These are phyloP conservation scores for Pelecanus crispus DNA, from an alignment of 2,113 vertebrate genomes.

Conservation along the genomic window DNA sequence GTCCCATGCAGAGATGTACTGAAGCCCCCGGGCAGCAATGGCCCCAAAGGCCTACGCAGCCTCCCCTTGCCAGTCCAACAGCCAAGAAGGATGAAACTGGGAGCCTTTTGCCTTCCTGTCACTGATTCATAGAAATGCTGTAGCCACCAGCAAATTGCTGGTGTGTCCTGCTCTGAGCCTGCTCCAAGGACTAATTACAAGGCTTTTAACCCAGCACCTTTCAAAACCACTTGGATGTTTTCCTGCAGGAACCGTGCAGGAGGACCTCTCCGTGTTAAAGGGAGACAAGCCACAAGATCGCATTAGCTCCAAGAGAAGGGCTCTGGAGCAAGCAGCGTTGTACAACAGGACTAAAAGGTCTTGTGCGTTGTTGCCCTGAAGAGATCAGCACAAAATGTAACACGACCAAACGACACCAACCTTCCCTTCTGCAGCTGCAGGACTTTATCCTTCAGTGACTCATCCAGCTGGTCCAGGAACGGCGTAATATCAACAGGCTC, in stretches of 20 bases:
- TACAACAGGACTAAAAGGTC: background rate
- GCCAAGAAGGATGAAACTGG: accelerated
- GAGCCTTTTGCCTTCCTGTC: background rate
- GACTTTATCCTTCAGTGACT: conserved; percentile 90
- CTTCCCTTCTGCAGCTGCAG: conserved; percentile 92
- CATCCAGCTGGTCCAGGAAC: conserved; percentile 92
- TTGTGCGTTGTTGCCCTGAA: accelerated
- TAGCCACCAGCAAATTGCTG: background rate
- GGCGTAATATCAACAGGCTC: conserved; percentile 94
- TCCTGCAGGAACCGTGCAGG: background rate
- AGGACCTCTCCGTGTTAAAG: background rate
- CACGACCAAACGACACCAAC: conserved; percentile 25
- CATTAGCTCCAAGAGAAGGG: background rate
- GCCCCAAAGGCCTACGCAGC: background rate
- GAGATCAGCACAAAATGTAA: accelerated
- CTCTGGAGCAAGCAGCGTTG: background rate
- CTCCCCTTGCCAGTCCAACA: background rate
- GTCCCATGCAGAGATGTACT: background rate
- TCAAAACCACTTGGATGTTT: background rate
- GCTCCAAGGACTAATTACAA: background rate
- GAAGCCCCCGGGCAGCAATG: background rate
- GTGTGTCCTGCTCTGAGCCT: background rate
- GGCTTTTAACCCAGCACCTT: background rate
- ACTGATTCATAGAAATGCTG: background rate
- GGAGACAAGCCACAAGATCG: background rate